phyloP scores from a whole-genome alignment of 2,113 vertebrate genomes.

The Pterocles orientalis region DNA sequence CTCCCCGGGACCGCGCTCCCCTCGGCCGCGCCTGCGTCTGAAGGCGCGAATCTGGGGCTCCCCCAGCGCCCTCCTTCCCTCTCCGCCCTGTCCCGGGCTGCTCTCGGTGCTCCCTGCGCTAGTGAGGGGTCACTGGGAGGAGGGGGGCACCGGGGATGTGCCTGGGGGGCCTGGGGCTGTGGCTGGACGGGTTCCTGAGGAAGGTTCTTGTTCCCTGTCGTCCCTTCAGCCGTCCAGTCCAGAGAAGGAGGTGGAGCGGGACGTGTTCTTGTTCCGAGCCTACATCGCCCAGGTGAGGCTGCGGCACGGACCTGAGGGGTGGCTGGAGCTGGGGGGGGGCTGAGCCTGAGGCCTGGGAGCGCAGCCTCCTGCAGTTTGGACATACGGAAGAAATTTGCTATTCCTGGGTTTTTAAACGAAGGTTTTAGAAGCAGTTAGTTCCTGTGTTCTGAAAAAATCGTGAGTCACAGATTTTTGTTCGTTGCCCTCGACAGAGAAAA shows the following conservation, averaged over 20 bases:
- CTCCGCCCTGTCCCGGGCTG: too few species aligned
- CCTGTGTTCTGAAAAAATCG: accelerated
- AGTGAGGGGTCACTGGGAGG: accelerated
- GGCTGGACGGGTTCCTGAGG: accelerated
- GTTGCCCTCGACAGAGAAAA: conserved; percentile 77
- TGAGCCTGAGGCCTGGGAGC: accelerated
- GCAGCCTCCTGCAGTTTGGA: accelerated
- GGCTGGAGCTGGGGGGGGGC: accelerated
- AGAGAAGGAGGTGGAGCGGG: conserved; percentile 87
- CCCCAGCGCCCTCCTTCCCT: accelerated
- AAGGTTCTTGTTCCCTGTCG: not conserved
- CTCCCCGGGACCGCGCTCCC: too few species aligned
- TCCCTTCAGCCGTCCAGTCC: conserved; percentile 77
- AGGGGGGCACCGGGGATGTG: too few species aligned
- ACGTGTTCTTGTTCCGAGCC: conserved; percentile 92
- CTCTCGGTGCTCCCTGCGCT: too few species aligned
- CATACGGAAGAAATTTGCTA: accelerated
- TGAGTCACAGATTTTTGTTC: accelerated
- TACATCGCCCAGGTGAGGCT: conserved; percentile 90
- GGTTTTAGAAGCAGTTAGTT: accelerated
- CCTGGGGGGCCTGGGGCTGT: too few species aligned
- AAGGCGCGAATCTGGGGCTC: accelerated
- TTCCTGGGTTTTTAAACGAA: not conserved
- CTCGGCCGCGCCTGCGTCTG: accelerated
- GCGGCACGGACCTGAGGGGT: not conserved